Conservation (phyloP, 2,797 vertebrate genomes). For the Pelochelys cantorii region DNA sequence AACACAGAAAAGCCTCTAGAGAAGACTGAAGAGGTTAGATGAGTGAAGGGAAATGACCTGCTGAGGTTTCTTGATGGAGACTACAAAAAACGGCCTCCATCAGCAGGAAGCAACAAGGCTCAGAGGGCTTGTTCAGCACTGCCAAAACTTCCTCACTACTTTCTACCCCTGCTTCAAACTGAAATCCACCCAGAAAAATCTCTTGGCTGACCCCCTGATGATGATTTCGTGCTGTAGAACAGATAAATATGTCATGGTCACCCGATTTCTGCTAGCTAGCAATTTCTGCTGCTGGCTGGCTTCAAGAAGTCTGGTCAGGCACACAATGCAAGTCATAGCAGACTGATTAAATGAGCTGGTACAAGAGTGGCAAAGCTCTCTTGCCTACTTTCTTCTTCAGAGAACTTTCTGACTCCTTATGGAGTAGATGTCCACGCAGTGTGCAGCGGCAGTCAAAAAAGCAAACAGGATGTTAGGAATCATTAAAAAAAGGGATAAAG, state of each 20-base stretch:
- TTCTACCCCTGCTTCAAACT: neutral
- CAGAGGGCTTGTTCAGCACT: neutral
- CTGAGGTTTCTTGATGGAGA: neutral
- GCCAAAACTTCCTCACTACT: neutral
- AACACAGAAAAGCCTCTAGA: neutral
- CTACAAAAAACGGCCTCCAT: fast-evolving
- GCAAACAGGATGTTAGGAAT: too few relatives aligned
- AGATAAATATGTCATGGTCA: neutral
- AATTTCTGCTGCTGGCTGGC: neutral
- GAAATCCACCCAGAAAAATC: neutral
- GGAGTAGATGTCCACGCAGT: neutral
- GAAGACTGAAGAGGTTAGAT: neutral
- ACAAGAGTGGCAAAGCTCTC: neutral
- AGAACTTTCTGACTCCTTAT: neutral
- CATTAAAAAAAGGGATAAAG: too few relatives aligned
- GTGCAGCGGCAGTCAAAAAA: too few relatives aligned
- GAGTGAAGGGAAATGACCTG: neutral
- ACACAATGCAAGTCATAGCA: neutral
- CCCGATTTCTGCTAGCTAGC: neutral
- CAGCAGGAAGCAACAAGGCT: neutral
- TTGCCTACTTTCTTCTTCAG: neutral
- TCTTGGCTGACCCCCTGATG: neutral
- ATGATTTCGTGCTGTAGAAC: neutral
- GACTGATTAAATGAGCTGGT: neutral
- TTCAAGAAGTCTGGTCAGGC: neutral